These are phyloP conservation scores for Virgularia gustaviana DNA, from an alignment of 92 coral and sea anemone genomes.

Conservation along the genomic window DNA sequence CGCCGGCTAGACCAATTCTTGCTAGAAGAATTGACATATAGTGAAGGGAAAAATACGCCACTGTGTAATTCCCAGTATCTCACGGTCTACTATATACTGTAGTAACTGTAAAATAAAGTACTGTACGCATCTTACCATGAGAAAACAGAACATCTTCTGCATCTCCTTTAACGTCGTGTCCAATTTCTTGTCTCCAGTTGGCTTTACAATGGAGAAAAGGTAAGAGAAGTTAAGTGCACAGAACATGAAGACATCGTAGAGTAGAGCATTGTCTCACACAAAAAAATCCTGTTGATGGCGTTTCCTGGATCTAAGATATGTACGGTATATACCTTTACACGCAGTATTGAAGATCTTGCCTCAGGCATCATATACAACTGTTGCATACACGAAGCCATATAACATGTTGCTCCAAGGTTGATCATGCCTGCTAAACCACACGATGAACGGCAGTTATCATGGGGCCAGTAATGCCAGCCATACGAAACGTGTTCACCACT, in stretches of 20 bases:
- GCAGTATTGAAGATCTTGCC: slow-evolving; percentile 87
- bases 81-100: too few species aligned
- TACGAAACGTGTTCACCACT: slow-evolving; percentile 78
- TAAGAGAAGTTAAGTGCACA: too few species aligned
- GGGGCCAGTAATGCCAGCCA: slow-evolving; percentile 99
- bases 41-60: not conserved
- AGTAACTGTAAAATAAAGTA: too few species aligned
- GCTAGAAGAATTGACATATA: not conserved
- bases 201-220: slow-evolving; percentile 32
- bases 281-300: not conserved
- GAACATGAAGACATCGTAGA: not conserved
- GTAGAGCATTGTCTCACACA: not conserved
- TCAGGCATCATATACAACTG: slow-evolving; percentile 99
- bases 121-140: slow-evolving; percentile 70
- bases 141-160: slow-evolving; percentile 95
- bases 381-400: slow-evolving; percentile 99
- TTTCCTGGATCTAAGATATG: not conserved
- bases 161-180: slow-evolving; percentile 84
- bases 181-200: slow-evolving; percentile 74
- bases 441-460: slow-evolving; percentile 90
- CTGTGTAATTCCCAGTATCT: too few species aligned
- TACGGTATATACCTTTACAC: slow-evolving; percentile 62
- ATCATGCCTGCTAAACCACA: slow-evolving; percentile 97
- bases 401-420: slow-evolving; percentile 96
- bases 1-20: not conserved